Evolutionary conservation across 2,113 vertebrate genomes (phyloP).

Genomic region (Boulengerochromis microlepis): DNA sequence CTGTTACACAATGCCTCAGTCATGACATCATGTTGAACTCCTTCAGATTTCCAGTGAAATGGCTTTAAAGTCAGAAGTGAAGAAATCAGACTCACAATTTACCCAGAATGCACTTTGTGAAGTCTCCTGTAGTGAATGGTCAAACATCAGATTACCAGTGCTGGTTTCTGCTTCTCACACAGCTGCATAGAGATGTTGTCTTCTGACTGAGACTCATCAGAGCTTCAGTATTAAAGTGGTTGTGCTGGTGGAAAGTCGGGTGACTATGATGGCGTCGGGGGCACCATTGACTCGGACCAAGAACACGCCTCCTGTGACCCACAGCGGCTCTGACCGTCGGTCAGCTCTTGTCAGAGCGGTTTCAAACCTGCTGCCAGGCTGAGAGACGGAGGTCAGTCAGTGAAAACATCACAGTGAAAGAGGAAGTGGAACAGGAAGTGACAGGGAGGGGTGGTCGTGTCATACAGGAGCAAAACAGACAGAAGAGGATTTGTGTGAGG

Average conservation of each 20-base stretch:
- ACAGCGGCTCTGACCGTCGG: background rate
- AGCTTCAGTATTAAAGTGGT: background rate
- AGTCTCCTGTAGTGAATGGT: background rate
- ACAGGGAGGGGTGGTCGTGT: background rate
- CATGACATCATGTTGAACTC: background rate
- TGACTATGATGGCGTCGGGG: background rate
- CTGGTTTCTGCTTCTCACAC: background rate
- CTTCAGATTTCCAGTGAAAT: background rate
- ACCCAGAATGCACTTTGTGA: background rate
- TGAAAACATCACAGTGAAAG: background rate
- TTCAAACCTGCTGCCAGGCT: background rate
- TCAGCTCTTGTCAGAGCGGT: background rate
- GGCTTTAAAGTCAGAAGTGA: background rate
- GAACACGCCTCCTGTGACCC: background rate
- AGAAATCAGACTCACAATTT: background rate
- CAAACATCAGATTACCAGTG: background rate
- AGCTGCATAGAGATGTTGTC: background rate
- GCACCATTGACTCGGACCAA: background rate
- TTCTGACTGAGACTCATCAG: background rate
- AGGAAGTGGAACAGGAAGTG: background rate
- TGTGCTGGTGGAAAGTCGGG: background rate
- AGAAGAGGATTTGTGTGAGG: background rate
- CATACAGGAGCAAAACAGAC: background rate
- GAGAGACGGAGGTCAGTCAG: background rate
- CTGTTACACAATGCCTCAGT: background rate